Evolutionary conservation across 2,113 vertebrate species (phyloP).

Genomic region (Clarias gariepinus): DNA sequence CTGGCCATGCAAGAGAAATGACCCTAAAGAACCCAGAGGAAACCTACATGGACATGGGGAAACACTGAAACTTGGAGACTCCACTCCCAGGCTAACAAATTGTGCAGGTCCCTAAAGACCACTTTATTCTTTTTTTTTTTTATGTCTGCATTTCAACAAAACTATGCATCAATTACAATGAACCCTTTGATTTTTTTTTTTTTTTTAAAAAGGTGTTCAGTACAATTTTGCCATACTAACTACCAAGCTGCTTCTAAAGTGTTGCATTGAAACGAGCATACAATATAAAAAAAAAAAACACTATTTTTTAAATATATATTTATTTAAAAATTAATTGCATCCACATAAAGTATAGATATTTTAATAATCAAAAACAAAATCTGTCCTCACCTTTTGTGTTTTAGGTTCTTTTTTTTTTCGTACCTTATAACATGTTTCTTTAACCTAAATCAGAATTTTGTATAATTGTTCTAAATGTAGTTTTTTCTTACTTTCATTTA

Average conservation of each 20-base stretch:
- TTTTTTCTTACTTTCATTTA: constrained; percentile 36
- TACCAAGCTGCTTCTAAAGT: constrained; percentile 56
- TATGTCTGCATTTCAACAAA: background rate
- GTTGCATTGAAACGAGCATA: constrained; percentile 47
- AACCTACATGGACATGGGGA: background rate
- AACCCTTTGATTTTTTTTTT: background rate
- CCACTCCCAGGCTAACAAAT: background rate
- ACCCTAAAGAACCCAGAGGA: background rate
- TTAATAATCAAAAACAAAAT: constrained; percentile 54
- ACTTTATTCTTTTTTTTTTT: background rate
- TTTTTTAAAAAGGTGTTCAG: constrained; percentile 17
- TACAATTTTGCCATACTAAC: constrained; percentile 54
- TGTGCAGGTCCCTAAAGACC: background rate
- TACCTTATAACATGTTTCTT: constrained; percentile 28
- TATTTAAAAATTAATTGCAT: constrained; percentile 62
- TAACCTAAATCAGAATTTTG: background rate
- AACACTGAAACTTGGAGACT: background rate
- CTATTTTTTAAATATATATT: constrained; percentile 73
- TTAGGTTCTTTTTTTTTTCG: constrained; percentile 24
- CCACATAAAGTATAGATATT: constrained; percentile 51
- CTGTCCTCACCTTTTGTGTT: constrained; percentile 32
- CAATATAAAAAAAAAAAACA: constrained; percentile 51
- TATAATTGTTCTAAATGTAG: background rate
- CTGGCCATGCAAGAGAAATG: background rate
- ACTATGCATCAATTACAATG: constrained; percentile 1